These are phyloP conservation scores for Strongylocentrotus purpuratus DNA, from an alignment of 35 echinoderm and acorn worm genomes.

Conservation along the genomic window DNA sequence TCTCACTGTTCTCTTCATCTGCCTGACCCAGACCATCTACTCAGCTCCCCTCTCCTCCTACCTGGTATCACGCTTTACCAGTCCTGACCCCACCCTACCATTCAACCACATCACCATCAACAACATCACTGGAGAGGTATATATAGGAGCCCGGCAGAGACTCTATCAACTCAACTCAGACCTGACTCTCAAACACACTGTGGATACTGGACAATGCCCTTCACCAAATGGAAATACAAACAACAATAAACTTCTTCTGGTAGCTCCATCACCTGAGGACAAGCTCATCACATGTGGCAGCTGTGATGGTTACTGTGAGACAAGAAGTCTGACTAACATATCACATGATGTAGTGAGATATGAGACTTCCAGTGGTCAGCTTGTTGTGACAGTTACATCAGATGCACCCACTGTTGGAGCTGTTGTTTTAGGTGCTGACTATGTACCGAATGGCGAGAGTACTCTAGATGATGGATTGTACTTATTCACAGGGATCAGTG, in stretches of 20 bases:
- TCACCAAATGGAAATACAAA: not conserved
- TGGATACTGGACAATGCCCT: not conserved
- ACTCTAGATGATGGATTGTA: not conserved
- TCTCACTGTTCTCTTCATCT: not conserved
- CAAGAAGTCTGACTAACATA: constrained; percentile 47
- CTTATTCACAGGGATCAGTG: not conserved
- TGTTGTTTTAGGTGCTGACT: constrained; percentile 37
- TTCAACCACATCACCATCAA: constrained; percentile 57
- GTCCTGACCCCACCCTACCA: constrained; percentile 20
- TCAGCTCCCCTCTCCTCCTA: constrained; percentile 49
- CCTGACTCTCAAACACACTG: constrained; percentile 1
- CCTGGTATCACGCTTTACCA: constrained; percentile 26
- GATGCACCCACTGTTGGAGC: not conserved
- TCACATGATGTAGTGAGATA: not conserved
- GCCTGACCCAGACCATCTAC: not conserved
- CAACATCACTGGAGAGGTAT: constrained; percentile 53
- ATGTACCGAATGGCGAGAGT: not conserved
- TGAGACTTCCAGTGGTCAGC: not conserved
- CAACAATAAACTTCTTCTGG: constrained; percentile 53
- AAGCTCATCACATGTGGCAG: constrained; percentile 61
- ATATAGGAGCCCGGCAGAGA: constrained; percentile 51
- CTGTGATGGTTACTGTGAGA: constrained; percentile 56
- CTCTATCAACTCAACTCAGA: constrained; percentile 57
- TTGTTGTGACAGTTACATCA: constrained; percentile 8
- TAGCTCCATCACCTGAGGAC: constrained; percentile 41